Evolutionary conservation across 2,797 vertebrate genomes (phyloP).

Genomic region (Streptopelia turtur): DNA sequence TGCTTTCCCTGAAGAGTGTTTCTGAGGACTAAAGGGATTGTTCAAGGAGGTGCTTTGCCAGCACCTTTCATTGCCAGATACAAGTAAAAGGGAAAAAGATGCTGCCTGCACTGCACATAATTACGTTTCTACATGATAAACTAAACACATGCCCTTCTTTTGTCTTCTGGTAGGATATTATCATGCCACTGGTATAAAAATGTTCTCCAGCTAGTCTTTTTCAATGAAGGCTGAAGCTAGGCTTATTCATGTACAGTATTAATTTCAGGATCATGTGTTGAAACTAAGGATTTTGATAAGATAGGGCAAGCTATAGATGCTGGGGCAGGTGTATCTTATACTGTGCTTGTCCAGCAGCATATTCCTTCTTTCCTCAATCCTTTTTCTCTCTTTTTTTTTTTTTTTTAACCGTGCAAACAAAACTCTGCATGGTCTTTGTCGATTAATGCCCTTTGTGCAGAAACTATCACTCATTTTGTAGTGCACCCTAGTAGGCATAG

Average conservation of each 20-base stretch:
- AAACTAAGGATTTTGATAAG: constrained; percentile 70
- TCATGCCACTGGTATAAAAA: constrained; percentile 39
- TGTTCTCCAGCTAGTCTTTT: constrained; percentile 59
- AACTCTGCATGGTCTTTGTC: constrained; percentile 89
- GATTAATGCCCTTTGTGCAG: constrained; percentile 74
- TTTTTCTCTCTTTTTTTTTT: constrained; percentile 12
- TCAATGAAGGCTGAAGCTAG: constrained; percentile 54
- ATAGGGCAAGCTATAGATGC: constrained; percentile 48
- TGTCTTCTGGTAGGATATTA: constrained; percentile 25
- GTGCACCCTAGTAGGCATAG: constrained; percentile 81
- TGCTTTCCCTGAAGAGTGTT: constrained; percentile 49
- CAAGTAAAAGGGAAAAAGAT: constrained; percentile 38
- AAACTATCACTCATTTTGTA: constrained; percentile 83
- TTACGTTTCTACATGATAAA: neutral
- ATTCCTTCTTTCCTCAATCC: constrained; percentile 20
- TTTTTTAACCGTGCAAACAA: constrained; percentile 74
- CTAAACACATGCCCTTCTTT: constrained; percentile 1
- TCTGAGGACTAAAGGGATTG: constrained; percentile 64
- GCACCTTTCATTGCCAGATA: constrained; percentile 55
- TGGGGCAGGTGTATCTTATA: constrained; percentile 63
- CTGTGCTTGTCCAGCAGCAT: constrained; percentile 66
- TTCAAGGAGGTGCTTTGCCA: constrained; percentile 45
- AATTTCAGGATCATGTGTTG: constrained; percentile 66
- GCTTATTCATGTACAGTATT: constrained; percentile 59
- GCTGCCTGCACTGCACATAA: constrained; percentile 28